phyloP scores from a whole-genome alignment of 2,888 invertebrate genomes.

The Coenonympha glycerion region DNA sequence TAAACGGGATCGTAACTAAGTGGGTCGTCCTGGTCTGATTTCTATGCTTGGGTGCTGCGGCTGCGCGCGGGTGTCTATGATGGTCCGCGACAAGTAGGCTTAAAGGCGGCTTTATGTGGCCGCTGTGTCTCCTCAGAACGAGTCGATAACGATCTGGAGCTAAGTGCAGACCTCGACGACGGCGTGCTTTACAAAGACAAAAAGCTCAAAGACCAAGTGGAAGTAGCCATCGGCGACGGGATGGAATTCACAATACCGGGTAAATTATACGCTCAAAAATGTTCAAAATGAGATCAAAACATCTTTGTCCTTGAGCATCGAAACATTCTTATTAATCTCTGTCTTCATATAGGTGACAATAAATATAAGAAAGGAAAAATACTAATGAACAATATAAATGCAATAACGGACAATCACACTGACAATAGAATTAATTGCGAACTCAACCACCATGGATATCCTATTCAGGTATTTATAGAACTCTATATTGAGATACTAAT shows the following conservation, averaged over 20 bases:
- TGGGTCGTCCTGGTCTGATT: constrained; percentile 63
- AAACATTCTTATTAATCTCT: neutral
- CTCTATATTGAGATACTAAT: too few species aligned
- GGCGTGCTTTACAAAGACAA: constrained; percentile 90
- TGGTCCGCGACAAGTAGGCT: constrained; percentile 64
- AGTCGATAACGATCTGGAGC: constrained; percentile 78
- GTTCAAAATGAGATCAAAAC: neutral
- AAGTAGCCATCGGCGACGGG: constrained; percentile 93
- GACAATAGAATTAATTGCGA: constrained; percentile 85
- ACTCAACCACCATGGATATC: constrained; percentile 82
- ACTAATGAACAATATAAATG: constrained; percentile 88
- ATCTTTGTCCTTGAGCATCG: neutral
- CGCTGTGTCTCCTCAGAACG: constrained; percentile 83
- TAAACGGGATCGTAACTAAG: constrained; percentile 20
- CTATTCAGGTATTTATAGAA: constrained; percentile 65
- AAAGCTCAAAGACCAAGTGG: constrained; percentile 91
- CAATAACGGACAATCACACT: constrained; percentile 83
- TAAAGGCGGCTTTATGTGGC: constrained; percentile 76
- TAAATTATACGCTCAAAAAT: constrained; percentile 41
- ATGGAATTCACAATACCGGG: constrained; percentile 96
- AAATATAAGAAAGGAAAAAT: constrained; percentile 89
- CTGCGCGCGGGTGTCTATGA: constrained; percentile 46
- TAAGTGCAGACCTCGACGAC: constrained; percentile 83
- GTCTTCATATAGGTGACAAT: constrained; percentile 79
- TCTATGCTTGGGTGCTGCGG: constrained; percentile 70